Evolutionary conservation across 2,113 vertebrate species (phyloP).

Genomic region (Lampris incognitus): DNA sequence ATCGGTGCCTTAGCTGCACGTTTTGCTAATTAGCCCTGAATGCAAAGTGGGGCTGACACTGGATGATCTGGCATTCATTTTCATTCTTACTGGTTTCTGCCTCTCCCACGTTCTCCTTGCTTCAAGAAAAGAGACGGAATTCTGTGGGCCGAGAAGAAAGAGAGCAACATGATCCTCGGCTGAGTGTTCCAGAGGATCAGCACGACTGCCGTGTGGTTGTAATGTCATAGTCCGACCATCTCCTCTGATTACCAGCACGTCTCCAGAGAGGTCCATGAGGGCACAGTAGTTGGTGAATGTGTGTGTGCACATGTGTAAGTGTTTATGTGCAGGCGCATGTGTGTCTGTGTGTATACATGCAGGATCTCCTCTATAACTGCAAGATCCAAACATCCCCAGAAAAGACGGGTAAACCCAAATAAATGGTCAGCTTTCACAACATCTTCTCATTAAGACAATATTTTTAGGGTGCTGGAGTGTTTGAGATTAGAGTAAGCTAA

Average conservation of each 20-base stretch:
- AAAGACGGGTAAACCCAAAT: neutral
- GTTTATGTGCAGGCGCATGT: conserved; percentile 17
- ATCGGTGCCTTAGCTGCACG: conserved; percentile 44
- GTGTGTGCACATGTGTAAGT: conserved; percentile 25
- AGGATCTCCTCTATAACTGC: neutral
- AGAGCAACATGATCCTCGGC: conserved; percentile 41
- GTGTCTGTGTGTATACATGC: neutral
- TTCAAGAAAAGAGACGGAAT: conserved; percentile 59
- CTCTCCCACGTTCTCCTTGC: conserved; percentile 23
- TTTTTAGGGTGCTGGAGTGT: neutral
- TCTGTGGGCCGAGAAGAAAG: conserved; percentile 64
- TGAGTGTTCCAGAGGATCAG: conserved; percentile 45
- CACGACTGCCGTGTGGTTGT: conserved; percentile 49
- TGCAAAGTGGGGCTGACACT: conserved; percentile 35
- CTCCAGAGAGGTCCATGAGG: conserved; percentile 41
- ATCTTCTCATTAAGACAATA: neutral
- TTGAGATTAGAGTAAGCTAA: neutral
- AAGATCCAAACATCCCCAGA: neutral
- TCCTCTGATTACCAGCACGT: conserved; percentile 71
- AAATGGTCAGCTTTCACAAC: neutral
- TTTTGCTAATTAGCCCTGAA: conserved; percentile 56
- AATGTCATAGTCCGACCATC: conserved; percentile 63
- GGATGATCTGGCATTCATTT: conserved; percentile 73
- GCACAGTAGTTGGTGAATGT: neutral
- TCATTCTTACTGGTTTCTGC: conserved; percentile 72